phyloP scores from a whole-genome alignment of 2,797 vertebrate species.

The Crenuchus spilurus region DNA sequence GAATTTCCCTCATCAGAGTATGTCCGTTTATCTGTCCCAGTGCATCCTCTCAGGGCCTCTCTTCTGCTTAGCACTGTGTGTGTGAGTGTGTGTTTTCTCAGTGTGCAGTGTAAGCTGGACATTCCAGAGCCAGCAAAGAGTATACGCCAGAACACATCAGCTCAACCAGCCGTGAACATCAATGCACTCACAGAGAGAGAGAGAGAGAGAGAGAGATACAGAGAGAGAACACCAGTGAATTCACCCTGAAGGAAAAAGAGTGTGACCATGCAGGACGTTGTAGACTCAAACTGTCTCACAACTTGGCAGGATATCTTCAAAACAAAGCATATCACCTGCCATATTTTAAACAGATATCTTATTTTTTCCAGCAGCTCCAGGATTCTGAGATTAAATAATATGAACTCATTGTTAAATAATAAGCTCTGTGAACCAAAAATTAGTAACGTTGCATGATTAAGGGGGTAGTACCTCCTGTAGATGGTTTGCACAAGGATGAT shows the following conservation, averaged over 20 bases:
- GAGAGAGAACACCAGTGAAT: slow-evolving; percentile 24
- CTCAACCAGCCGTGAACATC: slow-evolving; percentile 64
- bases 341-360: background rate
- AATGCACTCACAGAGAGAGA: slow-evolving; percentile 72
- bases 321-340: background rate
- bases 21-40: slow-evolving; percentile 22
- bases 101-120: slow-evolving; percentile 40
- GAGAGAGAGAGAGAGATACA: slow-evolving; percentile 25
- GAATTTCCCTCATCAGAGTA: slow-evolving; percentile 20
- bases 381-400: too few species aligned
- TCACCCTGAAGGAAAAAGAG: slow-evolving; percentile 37
- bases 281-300: slow-evolving; percentile 1
- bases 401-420: too few species aligned
- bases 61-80: slow-evolving; percentile 14
- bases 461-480: too few species aligned
- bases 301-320: background rate
- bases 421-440: too few species aligned
- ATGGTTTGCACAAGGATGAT: too few species aligned
- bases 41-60: slow-evolving; percentile 40
- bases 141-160: slow-evolving; percentile 77
- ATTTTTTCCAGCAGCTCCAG: too few species aligned
- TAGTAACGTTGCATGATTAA: too few species aligned
- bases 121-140: slow-evolving; percentile 47
- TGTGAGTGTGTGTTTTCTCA: slow-evolving; percentile 29
- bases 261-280: slow-evolving; percentile 5